These are phyloP conservation scores for Antennarius striatus DNA, from an alignment of 2,113 vertebrate species.

Conservation along the genomic window DNA sequence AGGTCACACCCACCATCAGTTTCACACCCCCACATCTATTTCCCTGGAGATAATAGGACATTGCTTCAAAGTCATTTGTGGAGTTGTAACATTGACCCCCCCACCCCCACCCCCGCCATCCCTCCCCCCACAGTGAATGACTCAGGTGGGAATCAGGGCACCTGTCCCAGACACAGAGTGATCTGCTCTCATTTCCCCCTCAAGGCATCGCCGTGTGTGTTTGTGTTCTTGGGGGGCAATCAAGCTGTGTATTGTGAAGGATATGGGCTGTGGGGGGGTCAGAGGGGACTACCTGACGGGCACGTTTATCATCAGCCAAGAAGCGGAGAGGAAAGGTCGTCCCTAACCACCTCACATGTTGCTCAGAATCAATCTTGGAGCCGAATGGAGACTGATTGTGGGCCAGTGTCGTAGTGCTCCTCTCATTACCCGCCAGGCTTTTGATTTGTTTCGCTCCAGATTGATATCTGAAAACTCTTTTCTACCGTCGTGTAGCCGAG, in stretches of 20 bases:
- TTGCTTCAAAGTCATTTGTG: slow-evolving; percentile 47
- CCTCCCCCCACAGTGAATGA: slow-evolving; percentile 11
- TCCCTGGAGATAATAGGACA: neutral
- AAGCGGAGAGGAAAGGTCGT: slow-evolving; percentile 55
- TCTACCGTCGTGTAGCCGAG: slow-evolving; percentile 3
- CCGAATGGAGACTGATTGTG: slow-evolving; percentile 55
- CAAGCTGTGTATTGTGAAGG: slow-evolving; percentile 57
- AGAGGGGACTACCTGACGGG: slow-evolving; percentile 48
- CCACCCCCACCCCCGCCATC: neutral
- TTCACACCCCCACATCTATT: slow-evolving; percentile 6
- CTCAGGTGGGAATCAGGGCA: slow-evolving; percentile 33
- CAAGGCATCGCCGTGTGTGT: slow-evolving; percentile 20
- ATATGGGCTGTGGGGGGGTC: slow-evolving; percentile 45
- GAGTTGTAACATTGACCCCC: slow-evolving; percentile 31
- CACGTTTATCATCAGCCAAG: slow-evolving; percentile 58
- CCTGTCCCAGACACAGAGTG: slow-evolving; percentile 38
- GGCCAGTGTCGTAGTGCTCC: slow-evolving; percentile 51
- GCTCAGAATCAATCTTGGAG: slow-evolving; percentile 58
- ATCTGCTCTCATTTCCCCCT: slow-evolving; percentile 48
- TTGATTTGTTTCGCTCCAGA: slow-evolving; percentile 51
- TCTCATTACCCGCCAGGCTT: slow-evolving; percentile 25
- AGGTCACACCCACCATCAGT: slow-evolving; percentile 23
- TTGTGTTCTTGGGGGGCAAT: slow-evolving; percentile 54
- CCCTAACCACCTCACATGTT: slow-evolving; percentile 44
- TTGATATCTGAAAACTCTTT: slow-evolving; percentile 42